Conservation (phyloP, 2,113 vertebrate species). For the Ammodytes dubius region DNA sequence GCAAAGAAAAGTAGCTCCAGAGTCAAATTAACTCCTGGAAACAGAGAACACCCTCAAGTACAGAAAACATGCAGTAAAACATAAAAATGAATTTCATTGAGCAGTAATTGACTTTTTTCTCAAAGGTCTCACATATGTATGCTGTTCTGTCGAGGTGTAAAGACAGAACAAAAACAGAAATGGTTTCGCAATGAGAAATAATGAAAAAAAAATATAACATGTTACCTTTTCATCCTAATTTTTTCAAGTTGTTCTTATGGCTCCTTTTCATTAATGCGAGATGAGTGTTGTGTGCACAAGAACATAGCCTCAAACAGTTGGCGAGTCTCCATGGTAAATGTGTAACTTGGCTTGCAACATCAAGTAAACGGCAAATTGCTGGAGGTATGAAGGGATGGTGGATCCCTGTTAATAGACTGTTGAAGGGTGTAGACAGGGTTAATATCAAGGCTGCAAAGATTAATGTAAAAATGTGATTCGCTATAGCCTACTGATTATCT, state of each 20-base stretch:
- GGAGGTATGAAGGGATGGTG: not conserved
- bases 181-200: not conserved
- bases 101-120: not conserved
- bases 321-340: slow-evolving; percentile 32
- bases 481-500: slow-evolving; percentile 35
- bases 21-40: not conserved
- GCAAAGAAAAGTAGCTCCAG: not conserved
- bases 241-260: not conserved
- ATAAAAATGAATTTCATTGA: not conserved
- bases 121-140: not conserved
- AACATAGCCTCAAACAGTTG: slow-evolving; percentile 39
- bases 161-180: not conserved
- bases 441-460: slow-evolving; percentile 42
- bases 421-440: slow-evolving; percentile 23
- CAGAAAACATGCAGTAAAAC: not conserved
- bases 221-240: not conserved
- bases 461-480: slow-evolving; percentile 44
- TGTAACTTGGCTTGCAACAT: slow-evolving; percentile 31
- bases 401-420: slow-evolving; percentile 15
- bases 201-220: not conserved
- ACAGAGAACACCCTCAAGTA: not conserved
- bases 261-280: slow-evolving; percentile 5
- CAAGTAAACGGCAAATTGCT: slow-evolving; percentile 36
- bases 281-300: slow-evolving; percentile 22
- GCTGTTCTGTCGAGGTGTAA: not conserved